Evolutionary conservation across 2,113 vertebrate species (phyloP).

Genomic region (Ginglymostoma cirratum): DNA sequence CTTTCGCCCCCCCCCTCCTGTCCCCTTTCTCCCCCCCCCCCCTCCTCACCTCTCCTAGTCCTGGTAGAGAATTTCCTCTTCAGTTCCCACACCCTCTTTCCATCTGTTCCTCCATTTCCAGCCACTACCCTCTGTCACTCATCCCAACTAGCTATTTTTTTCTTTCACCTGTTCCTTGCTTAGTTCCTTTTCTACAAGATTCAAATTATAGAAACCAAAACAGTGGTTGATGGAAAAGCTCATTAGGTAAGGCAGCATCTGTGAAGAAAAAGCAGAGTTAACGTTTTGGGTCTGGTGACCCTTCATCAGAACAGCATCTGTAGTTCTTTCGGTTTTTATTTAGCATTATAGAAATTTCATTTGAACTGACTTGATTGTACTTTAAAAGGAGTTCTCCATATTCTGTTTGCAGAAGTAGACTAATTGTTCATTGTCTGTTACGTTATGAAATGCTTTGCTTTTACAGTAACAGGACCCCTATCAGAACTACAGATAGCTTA

Average conservation of each 20-base stretch:
- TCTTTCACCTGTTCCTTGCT: not conserved
- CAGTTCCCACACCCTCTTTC: not conserved
- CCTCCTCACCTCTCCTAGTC: no score
- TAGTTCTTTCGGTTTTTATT: no score
- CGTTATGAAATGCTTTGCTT: constrained; percentile 39
- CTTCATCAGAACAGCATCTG: no score
- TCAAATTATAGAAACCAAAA: not conserved
- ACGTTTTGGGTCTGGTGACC: no score
- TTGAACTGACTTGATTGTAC: not conserved
- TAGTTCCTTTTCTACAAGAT: not conserved
- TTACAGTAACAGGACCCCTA: constrained; percentile 86
- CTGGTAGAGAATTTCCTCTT: not conserved
- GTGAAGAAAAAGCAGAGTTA: no score
- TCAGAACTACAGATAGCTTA: constrained; percentile 91
- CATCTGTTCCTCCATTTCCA: not conserved
- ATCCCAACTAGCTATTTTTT: not conserved
- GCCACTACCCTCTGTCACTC: not conserved
- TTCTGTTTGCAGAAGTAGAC: not conserved
- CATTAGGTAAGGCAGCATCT: no score
- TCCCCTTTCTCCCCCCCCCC: not conserved
- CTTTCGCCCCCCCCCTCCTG: not conserved
- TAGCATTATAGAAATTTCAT: not conserved
- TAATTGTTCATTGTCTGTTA: not conserved
- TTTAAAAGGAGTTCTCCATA: not conserved
- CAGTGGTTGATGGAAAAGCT: no score